Evolutionary conservation across 2,888 invertebrate genomes (phyloP).

Genomic region (Rhodophaea formosa): DNA sequence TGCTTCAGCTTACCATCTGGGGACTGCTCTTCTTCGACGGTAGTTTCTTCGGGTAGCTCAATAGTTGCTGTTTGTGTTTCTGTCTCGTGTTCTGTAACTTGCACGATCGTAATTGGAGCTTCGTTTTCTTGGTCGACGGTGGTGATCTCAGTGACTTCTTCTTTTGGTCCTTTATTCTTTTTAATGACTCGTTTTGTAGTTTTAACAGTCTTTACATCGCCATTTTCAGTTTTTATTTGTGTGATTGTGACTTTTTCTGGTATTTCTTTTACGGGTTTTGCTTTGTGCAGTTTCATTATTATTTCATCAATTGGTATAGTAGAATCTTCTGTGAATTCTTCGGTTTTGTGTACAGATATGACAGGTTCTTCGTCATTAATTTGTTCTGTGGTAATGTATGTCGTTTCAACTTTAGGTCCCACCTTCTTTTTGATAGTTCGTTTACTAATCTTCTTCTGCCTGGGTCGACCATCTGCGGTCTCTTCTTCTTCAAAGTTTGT

Average conservation of each 20-base stretch:
- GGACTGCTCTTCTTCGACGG: constrained; percentile 30
- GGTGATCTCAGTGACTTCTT: constrained; percentile 34
- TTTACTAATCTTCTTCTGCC: constrained; percentile 40
- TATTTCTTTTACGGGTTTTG: constrained; percentile 35
- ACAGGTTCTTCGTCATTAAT: constrained; percentile 33
- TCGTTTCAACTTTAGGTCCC: constrained; percentile 47
- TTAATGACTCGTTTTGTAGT: constrained; percentile 55
- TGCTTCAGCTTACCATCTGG: constrained; percentile 34
- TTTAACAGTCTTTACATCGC: constrained; percentile 33
- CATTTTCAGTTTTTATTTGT: constrained; percentile 33
- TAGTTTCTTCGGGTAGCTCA: constrained; percentile 38
- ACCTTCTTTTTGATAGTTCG: constrained; percentile 43
- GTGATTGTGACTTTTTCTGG: constrained; percentile 17
- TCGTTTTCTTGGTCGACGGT: constrained; percentile 30
- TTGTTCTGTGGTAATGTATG: constrained; percentile 46
- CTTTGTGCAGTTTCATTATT: constrained; percentile 25
- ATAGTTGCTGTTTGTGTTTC: constrained; percentile 35
- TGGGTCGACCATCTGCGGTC: constrained; percentile 31
- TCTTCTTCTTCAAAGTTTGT: constrained; percentile 27
- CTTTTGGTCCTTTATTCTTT: constrained; percentile 41
- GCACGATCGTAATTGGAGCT: constrained; percentile 29
- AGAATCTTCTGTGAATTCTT: constrained; percentile 32
- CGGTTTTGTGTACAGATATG: constrained; percentile 25
- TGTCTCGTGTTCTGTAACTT: constrained; percentile 22
- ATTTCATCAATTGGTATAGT: constrained; percentile 25